These are phyloP conservation scores for Porites lobata DNA, from an alignment of 92 coral and sea anemone genomes.

Conservation along the genomic window DNA sequence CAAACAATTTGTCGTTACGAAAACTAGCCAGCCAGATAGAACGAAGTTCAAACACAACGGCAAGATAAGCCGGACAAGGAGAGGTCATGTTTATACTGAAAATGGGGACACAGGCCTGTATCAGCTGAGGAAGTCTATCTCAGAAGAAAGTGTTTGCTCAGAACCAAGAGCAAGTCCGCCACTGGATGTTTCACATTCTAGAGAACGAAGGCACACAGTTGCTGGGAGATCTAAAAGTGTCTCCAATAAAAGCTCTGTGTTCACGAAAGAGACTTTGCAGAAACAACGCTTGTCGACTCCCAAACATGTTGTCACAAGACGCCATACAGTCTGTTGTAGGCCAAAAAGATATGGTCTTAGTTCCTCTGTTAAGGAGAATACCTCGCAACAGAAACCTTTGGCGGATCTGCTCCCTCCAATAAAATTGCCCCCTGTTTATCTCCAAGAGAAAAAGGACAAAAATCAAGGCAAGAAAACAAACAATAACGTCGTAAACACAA, in stretches of 20 bases:
- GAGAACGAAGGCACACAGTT: slow-evolving; percentile 24
- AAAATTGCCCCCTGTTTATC: slow-evolving; percentile 45
- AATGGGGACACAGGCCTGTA: slow-evolving; percentile 25
- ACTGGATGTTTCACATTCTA: background rate
- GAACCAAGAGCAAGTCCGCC: background rate
- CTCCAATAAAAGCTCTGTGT: background rate
- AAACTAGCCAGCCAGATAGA: background rate
- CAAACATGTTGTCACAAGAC: background rate
- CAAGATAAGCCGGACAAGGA: slow-evolving; percentile 25
- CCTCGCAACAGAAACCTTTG: slow-evolving; percentile 8
- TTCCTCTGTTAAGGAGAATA: background rate
- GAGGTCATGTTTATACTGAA: background rate
- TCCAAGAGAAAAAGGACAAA: slow-evolving; percentile 19
- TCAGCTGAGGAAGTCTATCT: slow-evolving; percentile 13
- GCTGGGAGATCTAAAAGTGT: slow-evolving; percentile 1
- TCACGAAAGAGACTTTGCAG: slow-evolving; percentile 8
- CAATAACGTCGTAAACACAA: slow-evolving; percentile 10
- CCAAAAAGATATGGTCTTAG: background rate
- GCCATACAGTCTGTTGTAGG: slow-evolving; percentile 32
- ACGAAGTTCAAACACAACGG: background rate
- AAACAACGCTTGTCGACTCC: background rate
- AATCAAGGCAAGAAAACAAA: slow-evolving; percentile 1
- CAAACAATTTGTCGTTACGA: background rate
- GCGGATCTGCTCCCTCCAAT: slow-evolving; percentile 38
- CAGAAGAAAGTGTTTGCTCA: slow-evolving; percentile 31